These are phyloP conservation scores for Macrochelys suwanniensis DNA, from an alignment of 2,797 vertebrate genomes.

Conservation along the genomic window DNA sequence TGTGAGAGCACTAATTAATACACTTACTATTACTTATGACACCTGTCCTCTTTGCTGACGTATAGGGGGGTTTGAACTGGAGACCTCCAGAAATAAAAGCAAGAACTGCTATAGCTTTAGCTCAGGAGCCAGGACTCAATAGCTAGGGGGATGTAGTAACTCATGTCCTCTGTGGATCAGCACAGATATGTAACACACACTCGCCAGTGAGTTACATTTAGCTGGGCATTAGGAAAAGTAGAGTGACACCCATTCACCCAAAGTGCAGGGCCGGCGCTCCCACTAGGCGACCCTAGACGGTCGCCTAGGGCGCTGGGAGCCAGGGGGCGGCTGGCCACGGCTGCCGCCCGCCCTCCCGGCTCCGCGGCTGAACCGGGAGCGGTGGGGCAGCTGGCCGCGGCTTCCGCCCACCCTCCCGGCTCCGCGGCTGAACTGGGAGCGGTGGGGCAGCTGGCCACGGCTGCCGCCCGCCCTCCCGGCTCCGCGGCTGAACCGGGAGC, in stretches of 20 bases:
- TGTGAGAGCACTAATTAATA: conserved; percentile 28
- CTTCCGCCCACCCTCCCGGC: too few species aligned
- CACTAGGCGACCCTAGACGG: too few species aligned
- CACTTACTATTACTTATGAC: background rate
- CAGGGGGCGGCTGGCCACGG: too few species aligned
- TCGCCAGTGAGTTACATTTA: background rate
- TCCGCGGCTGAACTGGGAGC: too few species aligned
- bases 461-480: too few species aligned
- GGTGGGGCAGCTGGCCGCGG: too few species aligned
- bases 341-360: too few species aligned
- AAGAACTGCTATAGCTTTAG: background rate
- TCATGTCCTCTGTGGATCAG: background rate
- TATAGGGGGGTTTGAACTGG: background rate
- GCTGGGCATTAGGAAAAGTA: background rate
- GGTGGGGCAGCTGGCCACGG: too few species aligned
- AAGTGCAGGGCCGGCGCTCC: background rate
- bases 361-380: too few species aligned
- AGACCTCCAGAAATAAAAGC: background rate
- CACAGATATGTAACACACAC: background rate
- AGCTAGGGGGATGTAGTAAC: background rate
- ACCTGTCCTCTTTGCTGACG: background rate
- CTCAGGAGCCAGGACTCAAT: background rate
- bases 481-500: too few species aligned
- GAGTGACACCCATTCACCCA: background rate
- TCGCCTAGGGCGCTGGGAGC: too few species aligned